Evolutionary conservation across 1,140 invertebrate species (phyloP).

Genomic region (Nasonia giraulti): DNA sequence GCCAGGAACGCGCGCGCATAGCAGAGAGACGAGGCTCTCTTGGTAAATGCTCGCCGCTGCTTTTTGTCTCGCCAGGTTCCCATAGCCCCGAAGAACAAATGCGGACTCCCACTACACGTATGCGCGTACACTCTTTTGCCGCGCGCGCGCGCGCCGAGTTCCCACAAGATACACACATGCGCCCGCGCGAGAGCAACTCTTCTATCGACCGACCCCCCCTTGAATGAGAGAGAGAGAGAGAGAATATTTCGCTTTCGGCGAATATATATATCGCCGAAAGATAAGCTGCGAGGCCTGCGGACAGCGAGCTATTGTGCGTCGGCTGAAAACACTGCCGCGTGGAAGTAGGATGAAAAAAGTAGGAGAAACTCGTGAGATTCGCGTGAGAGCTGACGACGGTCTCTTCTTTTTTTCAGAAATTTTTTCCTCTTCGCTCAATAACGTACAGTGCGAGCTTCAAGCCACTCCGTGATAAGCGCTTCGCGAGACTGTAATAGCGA

Average conservation of each 20-base stretch:
- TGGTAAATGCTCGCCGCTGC: constrained; percentile 39
- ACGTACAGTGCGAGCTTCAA: no score
- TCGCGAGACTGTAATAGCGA: no score
- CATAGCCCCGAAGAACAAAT: constrained; percentile 63
- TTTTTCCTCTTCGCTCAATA: no score
- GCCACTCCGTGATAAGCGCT: no score
- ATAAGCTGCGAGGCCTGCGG: constrained; percentile 60
- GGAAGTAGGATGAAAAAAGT: constrained; percentile 32
- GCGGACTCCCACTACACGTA: constrained; percentile 54
- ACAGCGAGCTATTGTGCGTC: constrained; percentile 29
- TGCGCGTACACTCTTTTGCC: not conserved
- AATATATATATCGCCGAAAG: constrained; percentile 62
- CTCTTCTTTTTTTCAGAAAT: no score
- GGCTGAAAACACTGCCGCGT: no score
- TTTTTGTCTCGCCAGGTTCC: constrained; percentile 63
- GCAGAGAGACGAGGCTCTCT: constrained; percentile 31
- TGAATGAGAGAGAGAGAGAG: not conserved
- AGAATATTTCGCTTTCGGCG: constrained; percentile 51
- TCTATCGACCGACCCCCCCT: not conserved
- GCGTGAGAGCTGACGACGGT: no score
- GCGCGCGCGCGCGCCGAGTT: not conserved
- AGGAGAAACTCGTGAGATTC: not conserved
- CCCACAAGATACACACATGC: constrained; percentile 32
- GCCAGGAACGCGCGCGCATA: constrained; percentile 53
- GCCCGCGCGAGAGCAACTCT: constrained; percentile 4